A percentile compares a stretch with the other conserved stretches of the same genome.
Conservation (phyloP, 2,797 vertebrate genomes). For the Chrosomus eos region DNA sequence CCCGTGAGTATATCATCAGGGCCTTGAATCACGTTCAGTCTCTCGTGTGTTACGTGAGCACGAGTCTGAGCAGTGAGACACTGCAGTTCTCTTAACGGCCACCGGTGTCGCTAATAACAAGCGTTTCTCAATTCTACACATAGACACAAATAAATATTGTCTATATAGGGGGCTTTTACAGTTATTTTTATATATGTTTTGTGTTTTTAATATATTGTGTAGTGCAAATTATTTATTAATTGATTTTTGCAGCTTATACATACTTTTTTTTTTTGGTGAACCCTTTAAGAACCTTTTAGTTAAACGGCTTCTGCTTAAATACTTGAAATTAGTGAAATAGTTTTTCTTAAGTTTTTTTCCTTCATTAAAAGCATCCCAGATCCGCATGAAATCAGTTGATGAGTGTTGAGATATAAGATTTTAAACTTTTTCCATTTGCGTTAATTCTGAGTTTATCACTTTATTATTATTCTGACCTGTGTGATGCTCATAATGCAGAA, state of each 20-base stretch:
- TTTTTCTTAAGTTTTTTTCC: too few species aligned
- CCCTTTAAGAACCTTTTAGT: background rate
- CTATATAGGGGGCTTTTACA: background rate
- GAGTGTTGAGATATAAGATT: background rate
- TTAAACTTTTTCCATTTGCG: background rate
- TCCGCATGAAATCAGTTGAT: too few species aligned
- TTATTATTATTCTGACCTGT: background rate
- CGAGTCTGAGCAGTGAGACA: too few species aligned
- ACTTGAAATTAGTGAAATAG: background rate
- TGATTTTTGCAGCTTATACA: background rate
- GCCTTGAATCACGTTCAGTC: too few species aligned
- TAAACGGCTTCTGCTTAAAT: background rate
- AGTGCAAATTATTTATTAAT: background rate
- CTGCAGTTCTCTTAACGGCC: background rate
- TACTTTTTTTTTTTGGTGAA: background rate
- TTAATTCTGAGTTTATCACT: background rate
- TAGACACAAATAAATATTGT: background rate
- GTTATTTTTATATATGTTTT: too few species aligned
- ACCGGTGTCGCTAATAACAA: background rate
- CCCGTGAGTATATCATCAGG: too few species aligned
- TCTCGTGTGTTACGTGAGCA: too few species aligned
- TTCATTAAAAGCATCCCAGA: too few species aligned
- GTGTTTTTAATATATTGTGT: background rate
- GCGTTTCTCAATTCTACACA: background rate
- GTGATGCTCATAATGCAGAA: background rate